A percentile compares a stretch with the other conserved stretches of the same genome.
These are phyloP conservation scores for Anoplophora glabripennis DNA, from an alignment of 1,140 invertebrate genomes.

Conservation along the genomic window DNA sequence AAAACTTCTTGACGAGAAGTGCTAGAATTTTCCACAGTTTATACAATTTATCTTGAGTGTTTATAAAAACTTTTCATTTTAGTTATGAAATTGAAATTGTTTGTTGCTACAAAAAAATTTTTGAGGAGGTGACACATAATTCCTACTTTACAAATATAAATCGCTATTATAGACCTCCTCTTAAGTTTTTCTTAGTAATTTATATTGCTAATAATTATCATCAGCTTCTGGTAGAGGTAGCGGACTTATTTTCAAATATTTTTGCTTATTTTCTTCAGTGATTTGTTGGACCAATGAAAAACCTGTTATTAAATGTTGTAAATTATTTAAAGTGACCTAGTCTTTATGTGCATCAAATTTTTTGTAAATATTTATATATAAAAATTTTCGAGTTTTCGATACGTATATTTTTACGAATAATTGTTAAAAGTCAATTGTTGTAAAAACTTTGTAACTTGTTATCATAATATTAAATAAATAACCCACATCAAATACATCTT, in stretches of 20 bases:
- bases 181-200: conserved; percentile 17
- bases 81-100: conserved; percentile 14
- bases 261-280: conserved; percentile 30
- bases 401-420: conserved; percentile 24
- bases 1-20: conserved; percentile 16
- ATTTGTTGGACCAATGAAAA: conserved; percentile 42
- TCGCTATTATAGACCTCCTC: background rate
- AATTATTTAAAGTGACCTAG: conserved; percentile 33
- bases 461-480: conserved; percentile 16
- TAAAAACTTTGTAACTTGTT: conserved; percentile 25
- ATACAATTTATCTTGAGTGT: conserved; percentile 14
- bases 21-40: conserved; percentile 8
- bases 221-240: conserved; percentile 6
- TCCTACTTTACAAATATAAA: background rate
- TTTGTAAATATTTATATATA: conserved; percentile 7
- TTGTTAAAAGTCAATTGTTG: conserved; percentile 23
- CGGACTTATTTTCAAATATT: conserved; percentile 16
- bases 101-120: conserved; percentile 4
- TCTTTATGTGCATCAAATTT: conserved; percentile 26
- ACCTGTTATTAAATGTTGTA: conserved; percentile 31
- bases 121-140: too few relatives aligned
- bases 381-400: conserved; percentile 10
- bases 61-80: conserved; percentile 18
- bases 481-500: conserved; percentile 9
- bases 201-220: conserved; percentile 16